Conservation (phyloP, 2,797 vertebrate species). For the Otolemur crassicaudatus region DNA sequence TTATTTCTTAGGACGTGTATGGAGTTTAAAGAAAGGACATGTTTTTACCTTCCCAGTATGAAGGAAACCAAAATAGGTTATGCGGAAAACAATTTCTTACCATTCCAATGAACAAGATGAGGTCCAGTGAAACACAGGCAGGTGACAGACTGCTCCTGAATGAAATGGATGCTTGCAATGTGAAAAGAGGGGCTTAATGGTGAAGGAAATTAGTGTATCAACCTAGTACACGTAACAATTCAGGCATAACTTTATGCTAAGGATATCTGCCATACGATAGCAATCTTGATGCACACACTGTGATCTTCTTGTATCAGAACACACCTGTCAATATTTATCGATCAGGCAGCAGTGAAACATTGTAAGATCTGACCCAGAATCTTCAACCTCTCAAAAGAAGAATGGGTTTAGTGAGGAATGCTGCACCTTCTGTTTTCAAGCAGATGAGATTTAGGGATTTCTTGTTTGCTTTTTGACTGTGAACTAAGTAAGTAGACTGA, state of each 20-base stretch:
- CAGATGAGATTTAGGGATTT: constrained; percentile 39
- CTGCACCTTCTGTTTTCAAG: neutral
- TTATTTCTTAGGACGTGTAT: constrained; percentile 25
- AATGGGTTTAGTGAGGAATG: neutral
- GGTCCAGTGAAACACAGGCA: neutral
- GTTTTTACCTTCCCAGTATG: constrained; percentile 47
- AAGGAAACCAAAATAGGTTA: constrained; percentile 6
- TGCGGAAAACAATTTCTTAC: constrained; percentile 35
- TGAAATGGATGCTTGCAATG: constrained; percentile 38
- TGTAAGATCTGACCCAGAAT: neutral
- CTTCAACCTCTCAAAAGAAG: neutral
- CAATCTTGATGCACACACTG: neutral
- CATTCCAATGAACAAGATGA: neutral
- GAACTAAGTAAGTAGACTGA: neutral
- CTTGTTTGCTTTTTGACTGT: constrained; percentile 30
- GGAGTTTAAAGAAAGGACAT: constrained; percentile 43
- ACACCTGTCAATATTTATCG: neutral
- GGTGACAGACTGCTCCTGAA: neutral
- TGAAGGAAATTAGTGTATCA: neutral
- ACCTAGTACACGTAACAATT: neutral
- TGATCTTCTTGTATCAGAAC: constrained; percentile 15
- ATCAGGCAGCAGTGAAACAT: neutral
- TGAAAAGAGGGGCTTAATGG: neutral
- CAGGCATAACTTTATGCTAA: neutral
- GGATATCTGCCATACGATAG: neutral